These are phyloP conservation scores for Neopelma chrysocephalum DNA, from an alignment of 2,797 vertebrate species.

Conservation along the genomic window DNA sequence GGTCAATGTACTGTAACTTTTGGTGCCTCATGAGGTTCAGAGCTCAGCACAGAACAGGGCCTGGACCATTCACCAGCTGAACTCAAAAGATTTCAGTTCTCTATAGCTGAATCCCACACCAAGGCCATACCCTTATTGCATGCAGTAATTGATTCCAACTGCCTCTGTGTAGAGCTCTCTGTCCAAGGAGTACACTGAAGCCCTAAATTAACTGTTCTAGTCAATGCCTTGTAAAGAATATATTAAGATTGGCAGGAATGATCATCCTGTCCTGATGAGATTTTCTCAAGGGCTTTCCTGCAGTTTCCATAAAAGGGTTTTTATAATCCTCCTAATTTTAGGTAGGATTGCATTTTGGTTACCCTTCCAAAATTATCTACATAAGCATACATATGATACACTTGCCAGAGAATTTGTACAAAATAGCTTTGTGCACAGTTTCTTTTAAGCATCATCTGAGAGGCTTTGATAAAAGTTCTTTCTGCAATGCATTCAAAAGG, in stretches of 20 bases:
- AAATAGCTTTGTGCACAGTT: neutral
- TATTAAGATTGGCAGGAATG: neutral
- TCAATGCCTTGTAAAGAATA: neutral
- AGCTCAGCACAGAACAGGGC: neutral
- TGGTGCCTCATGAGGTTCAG: neutral
- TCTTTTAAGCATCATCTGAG: neutral
- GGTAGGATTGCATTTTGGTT: neutral
- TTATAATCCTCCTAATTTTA: neutral
- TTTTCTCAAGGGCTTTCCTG: neutral
- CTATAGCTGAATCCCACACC: neutral
- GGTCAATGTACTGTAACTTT: rapidly evolving
- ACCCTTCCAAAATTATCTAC: neutral
- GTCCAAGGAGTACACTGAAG: neutral
- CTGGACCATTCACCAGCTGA: neutral
- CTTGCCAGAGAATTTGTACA: neutral
- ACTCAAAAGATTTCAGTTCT: neutral
- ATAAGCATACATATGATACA: neutral
- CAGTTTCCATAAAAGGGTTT: neutral
- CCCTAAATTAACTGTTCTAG: neutral
- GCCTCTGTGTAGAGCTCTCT: neutral
- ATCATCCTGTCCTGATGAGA: neutral
- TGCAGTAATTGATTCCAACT: neutral
- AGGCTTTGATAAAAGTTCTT: neutral
- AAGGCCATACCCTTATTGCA: neutral
- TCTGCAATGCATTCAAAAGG: neutral